A percentile compares a stretch with the other conserved stretches of the same genome.
These are phyloP conservation scores for Andrena cerasifolii DNA, from an alignment of 1,140 invertebrate genomes.

Conservation along the genomic window DNA sequence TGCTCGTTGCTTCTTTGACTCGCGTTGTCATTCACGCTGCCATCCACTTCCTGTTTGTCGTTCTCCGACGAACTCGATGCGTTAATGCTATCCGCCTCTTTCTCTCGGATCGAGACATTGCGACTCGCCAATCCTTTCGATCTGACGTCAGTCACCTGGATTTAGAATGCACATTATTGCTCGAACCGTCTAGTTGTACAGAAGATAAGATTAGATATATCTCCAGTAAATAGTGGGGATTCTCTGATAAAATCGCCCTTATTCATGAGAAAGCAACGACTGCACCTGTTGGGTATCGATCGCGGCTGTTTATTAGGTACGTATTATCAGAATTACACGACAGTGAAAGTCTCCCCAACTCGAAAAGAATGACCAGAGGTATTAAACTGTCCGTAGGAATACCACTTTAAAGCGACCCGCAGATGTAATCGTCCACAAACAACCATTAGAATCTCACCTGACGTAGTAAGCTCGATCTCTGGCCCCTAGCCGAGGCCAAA, in stretches of 20 bases:
- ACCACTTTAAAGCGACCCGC: no score
- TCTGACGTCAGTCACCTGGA: slow-evolving; percentile 53
- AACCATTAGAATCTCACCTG: slow-evolving; percentile 19
- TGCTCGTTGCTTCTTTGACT: slow-evolving; percentile 43
- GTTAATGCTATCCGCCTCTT: not conserved
- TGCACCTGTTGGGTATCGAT: not conserved
- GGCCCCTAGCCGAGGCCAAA: not conserved
- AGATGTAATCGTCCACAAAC: no score
- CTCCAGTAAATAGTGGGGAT: not conserved
- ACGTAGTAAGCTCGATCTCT: slow-evolving; percentile 21
- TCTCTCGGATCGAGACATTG: slow-evolving; percentile 36
- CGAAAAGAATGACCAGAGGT: no score
- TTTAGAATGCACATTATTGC: not conserved
- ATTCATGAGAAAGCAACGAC: not conserved
- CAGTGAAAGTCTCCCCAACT: no score
- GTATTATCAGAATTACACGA: not conserved
- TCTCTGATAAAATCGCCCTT: not conserved
- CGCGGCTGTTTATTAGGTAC: not conserved
- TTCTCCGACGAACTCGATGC: slow-evolving; percentile 25
- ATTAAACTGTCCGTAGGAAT: no score
- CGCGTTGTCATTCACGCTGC: not conserved
- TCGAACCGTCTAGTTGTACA: not conserved
- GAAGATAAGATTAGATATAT: slow-evolving; percentile 20
- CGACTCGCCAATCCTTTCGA: slow-evolving; percentile 3
- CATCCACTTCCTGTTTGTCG: slow-evolving; percentile 29